Conservation (phyloP, 2,888 invertebrate species). For the Melieria picta region DNA sequence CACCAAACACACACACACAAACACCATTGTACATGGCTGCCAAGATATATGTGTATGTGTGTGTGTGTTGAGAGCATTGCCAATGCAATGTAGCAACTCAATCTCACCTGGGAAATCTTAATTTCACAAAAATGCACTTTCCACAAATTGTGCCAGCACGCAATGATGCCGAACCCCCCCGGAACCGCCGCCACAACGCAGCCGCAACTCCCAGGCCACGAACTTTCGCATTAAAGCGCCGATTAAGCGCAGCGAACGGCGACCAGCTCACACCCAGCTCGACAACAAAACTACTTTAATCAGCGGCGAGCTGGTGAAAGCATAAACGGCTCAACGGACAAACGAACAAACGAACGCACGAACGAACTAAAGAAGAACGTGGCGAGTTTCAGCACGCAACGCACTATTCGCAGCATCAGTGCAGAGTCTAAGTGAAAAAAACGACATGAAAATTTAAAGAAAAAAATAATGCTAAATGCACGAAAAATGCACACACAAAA, state of each 20-base stretch:
- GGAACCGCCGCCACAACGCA: too few relatives aligned
- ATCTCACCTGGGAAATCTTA: slow-evolving; percentile 19
- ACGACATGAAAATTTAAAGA: not conserved
- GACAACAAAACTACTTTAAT: not conserved
- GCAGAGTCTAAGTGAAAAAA: not conserved
- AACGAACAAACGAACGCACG: slow-evolving; percentile 12
- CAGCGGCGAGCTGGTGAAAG: not conserved
- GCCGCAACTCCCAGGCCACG: too few relatives aligned
- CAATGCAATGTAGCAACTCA: not conserved
- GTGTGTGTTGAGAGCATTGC: too few relatives aligned
- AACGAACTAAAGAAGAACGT: not conserved
- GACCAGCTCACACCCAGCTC: too few relatives aligned
- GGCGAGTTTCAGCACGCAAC: too few relatives aligned
- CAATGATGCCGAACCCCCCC: too few relatives aligned
- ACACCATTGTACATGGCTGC: not conserved
- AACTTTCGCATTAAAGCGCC: too few relatives aligned
- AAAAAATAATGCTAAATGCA: too few relatives aligned
- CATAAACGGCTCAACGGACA: not conserved
- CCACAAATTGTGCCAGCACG: too few relatives aligned
- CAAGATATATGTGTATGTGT: not conserved
- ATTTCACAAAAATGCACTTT: not conserved
- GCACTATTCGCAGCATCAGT: too few relatives aligned
- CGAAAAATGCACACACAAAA: too few relatives aligned
- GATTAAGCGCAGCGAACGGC: too few relatives aligned
- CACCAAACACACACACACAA: not conserved